Conservation (phyloP, 2,797 vertebrate genomes). For the Sebastes miniatus region DNA sequence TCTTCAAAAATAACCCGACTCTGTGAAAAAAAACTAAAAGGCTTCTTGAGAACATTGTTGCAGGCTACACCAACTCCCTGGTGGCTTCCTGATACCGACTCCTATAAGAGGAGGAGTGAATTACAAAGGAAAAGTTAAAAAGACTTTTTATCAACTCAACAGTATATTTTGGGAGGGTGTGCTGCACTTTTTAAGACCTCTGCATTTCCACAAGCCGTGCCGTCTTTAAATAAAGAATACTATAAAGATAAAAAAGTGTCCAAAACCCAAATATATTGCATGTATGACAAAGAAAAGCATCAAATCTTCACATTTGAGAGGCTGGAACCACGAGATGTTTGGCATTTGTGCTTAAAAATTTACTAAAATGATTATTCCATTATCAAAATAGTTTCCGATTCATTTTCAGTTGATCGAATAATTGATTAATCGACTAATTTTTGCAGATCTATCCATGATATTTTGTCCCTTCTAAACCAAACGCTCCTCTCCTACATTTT, state of each 20-base stretch:
- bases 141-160: background rate
- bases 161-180: slow-evolving; percentile 14
- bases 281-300: background rate
- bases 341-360: background rate
- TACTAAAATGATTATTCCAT: background rate
- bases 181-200: background rate
- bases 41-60: slow-evolving; percentile 51
- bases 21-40: slow-evolving; percentile 36
- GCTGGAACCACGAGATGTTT: background rate
- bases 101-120: slow-evolving; percentile 43
- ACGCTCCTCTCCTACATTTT: background rate
- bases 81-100: slow-evolving; percentile 44
- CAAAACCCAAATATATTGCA: background rate
- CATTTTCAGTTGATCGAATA: background rate
- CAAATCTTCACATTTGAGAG: background rate
- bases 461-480: background rate
- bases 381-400: background rate
- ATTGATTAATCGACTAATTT: background rate
- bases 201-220: background rate
- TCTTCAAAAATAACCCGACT: slow-evolving; percentile 59
- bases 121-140: slow-evolving; percentile 43
- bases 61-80: slow-evolving; percentile 46
- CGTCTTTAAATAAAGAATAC: slow-evolving; percentile 4
- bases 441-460: background rate
- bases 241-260: background rate